phyloP scores from a whole-genome alignment of 2,113 vertebrate genomes.

The Rhipidura dahli region DNA sequence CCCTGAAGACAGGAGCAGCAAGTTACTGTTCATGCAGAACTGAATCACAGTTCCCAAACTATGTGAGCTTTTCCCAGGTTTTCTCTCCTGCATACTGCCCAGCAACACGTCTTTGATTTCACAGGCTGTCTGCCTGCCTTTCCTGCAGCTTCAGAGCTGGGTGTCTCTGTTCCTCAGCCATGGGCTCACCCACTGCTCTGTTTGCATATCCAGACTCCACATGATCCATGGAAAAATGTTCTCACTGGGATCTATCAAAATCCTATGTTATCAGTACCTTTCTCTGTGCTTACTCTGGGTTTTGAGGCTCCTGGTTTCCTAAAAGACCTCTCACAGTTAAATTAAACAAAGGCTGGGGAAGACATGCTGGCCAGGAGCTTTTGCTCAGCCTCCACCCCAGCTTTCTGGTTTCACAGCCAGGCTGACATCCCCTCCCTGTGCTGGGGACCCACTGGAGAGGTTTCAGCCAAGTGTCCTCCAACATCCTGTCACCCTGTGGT shows the following conservation, averaged over 20 bases:
- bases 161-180: neutral
- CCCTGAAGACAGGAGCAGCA: neutral
- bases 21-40: neutral
- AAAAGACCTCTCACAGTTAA: neutral
- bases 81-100: neutral
- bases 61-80: neutral
- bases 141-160: neutral
- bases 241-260: neutral
- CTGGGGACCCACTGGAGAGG: fast-evolving
- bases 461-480: neutral
- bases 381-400: neutral
- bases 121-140: neutral
- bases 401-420: neutral
- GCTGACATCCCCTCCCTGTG: neutral
- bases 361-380: neutral
- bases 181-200: neutral
- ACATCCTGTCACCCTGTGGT: fast-evolving
- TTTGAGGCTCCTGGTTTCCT: neutral
- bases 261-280: neutral
- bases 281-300: neutral
- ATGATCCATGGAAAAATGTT: neutral
- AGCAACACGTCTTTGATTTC: neutral
- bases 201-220: neutral
- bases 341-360: neutral
- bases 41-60: neutral